phyloP scores from a whole-genome alignment of 1,140 invertebrate genomes.

The Drosophila trapezifrons region DNA sequence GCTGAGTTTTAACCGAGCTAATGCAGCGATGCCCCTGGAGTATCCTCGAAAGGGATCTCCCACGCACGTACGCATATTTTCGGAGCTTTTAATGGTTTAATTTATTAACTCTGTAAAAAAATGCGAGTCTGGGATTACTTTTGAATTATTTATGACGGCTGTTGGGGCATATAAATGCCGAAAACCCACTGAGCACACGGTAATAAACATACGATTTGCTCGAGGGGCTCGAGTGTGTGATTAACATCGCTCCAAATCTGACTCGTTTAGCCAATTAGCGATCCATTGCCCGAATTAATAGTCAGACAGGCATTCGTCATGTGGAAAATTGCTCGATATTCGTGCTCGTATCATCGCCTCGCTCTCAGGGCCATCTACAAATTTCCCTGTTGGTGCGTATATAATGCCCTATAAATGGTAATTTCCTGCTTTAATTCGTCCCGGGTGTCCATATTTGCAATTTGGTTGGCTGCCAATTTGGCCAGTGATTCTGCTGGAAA shows the following conservation, averaged over 20 bases:
- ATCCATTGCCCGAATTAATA: slow-evolving; percentile 34
- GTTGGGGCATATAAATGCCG: slow-evolving; percentile 32
- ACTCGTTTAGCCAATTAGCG: slow-evolving; percentile 34
- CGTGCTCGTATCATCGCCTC: background rate
- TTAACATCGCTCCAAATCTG: slow-evolving; percentile 20
- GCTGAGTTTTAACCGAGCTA: slow-evolving; percentile 32
- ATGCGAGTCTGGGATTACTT: slow-evolving; percentile 42
- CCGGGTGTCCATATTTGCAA: slow-evolving; percentile 48
- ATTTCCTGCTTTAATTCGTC: slow-evolving; percentile 63
- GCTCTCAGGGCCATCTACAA: slow-evolving; percentile 13
- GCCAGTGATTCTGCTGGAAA: slow-evolving; percentile 1
- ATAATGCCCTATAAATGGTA: slow-evolving; percentile 73
- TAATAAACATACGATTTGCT: slow-evolving; percentile 34
- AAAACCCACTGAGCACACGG: slow-evolving; percentile 7
- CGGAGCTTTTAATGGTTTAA: slow-evolving; percentile 53
- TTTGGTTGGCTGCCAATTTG: slow-evolving; percentile 16
- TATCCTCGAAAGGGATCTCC: slow-evolving; percentile 4
- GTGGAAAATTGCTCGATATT: slow-evolving; percentile 38
- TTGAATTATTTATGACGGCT: slow-evolving; percentile 47
- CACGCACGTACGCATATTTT: slow-evolving; percentile 37
- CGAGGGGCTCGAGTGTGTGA: slow-evolving; percentile 15
- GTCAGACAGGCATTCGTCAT: slow-evolving; percentile 31
- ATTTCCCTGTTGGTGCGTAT: slow-evolving; percentile 44
- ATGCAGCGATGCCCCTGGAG: slow-evolving; percentile 24
- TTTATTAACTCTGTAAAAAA: slow-evolving; percentile 66